These are phyloP conservation scores for Thinocorus orbignyianus DNA, from an alignment of 2,113 vertebrate genomes.

Conservation along the genomic window DNA sequence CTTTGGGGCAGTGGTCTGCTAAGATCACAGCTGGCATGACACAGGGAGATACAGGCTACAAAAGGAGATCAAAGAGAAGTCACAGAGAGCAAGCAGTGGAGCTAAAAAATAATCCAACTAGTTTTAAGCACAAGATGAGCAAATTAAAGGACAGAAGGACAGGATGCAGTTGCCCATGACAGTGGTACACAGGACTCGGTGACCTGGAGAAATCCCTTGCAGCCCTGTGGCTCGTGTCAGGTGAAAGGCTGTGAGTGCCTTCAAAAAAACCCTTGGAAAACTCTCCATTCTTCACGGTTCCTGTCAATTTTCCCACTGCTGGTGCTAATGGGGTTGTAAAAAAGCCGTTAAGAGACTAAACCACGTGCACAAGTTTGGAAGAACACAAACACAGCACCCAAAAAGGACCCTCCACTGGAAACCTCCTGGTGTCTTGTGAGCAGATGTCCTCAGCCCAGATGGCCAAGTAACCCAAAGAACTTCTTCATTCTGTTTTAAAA, in stretches of 20 bases:
- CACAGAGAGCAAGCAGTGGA: neutral
- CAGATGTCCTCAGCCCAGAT: neutral
- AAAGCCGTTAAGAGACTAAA: neutral
- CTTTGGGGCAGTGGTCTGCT: neutral
- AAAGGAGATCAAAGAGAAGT: neutral
- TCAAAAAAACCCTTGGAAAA: neutral
- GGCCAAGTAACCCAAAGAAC: neutral
- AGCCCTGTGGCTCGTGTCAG: neutral
- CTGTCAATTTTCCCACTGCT: neutral
- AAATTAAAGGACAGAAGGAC: slow-evolving; percentile 14
- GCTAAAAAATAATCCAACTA: neutral
- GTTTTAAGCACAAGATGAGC: neutral
- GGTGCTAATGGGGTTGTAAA: neutral
- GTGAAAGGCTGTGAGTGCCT: neutral
- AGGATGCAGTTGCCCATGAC: neutral
- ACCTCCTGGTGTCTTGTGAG: fast-evolving
- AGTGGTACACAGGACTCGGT: neutral
- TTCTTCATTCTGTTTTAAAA: neutral
- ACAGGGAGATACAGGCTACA: neutral
- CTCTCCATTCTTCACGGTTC: neutral
- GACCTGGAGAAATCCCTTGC: neutral
- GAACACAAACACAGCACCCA: neutral
- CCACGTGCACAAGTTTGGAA: fast-evolving
- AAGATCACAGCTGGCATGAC: neutral
- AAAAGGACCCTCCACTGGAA: neutral